These are phyloP conservation scores for Pocillopora damicornis DNA, from an alignment of 64 coral and sea anemone species.

Conservation along the genomic window DNA sequence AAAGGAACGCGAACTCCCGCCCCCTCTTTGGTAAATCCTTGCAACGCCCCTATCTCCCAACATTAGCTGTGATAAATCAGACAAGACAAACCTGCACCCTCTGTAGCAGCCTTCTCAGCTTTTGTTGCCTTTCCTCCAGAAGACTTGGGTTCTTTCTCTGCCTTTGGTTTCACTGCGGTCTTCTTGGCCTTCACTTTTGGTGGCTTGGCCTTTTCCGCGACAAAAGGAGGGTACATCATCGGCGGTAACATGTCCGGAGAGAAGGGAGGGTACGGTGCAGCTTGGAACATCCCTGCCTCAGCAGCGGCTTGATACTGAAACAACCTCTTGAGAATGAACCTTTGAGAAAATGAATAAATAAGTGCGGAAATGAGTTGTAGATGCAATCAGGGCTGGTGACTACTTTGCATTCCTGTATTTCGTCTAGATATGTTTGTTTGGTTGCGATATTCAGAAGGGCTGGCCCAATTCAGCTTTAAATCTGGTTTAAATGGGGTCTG, in stretches of 20 bases:
- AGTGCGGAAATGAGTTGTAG: too few relatives aligned
- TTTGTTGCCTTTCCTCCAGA: constrained; percentile 10
- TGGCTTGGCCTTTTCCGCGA: constrained; percentile 25
- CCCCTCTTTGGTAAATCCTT: too few relatives aligned
- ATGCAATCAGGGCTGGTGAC: too few relatives aligned
- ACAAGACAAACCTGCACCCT: background rate
- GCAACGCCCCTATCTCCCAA: too few relatives aligned
- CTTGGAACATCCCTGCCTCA: constrained; percentile 54
- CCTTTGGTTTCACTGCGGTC: constrained; percentile 21
- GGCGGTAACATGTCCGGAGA: constrained; percentile 4
- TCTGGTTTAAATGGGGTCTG: too few relatives aligned
- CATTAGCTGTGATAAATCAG: too few relatives aligned
- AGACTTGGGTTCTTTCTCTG: constrained; percentile 1
- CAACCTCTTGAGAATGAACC: constrained; percentile 58
- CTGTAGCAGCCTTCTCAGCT: constrained; percentile 11
- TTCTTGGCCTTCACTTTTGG: constrained; percentile 43
- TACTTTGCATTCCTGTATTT: too few relatives aligned
- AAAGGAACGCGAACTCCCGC: too few relatives aligned
- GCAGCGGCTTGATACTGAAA: constrained; percentile 69
- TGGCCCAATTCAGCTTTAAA: too few relatives aligned
- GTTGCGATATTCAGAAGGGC: too few relatives aligned
- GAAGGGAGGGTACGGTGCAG: constrained; percentile 2
- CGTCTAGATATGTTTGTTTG: too few relatives aligned
- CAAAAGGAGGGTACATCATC: constrained; percentile 11
- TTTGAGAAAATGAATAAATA: background rate